Base-by-base conservation (phyloP, 1,140 invertebrate species). In the Myzus persicae region DNA sequence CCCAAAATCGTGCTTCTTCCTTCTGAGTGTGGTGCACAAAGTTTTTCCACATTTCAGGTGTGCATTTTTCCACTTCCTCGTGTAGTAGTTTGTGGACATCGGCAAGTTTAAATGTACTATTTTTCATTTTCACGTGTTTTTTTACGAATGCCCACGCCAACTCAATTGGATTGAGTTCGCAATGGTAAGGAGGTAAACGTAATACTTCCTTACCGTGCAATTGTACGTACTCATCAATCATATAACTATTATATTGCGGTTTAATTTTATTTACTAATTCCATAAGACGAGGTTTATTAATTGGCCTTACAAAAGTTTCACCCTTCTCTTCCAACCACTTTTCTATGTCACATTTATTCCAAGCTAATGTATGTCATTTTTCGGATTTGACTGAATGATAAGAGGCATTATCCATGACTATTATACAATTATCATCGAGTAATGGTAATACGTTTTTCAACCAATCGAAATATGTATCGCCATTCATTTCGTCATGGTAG, bases 111-210 rank as follows among this genome's bases (percentile, higher is more conserved):
- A 48, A 93, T 8, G 44, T 85, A 26, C 3, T 94, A 91, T 95
- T 94, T 76, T 93, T 94, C 90, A 87, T 91, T 22, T 94, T 94
- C 3, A 95, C 94, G 90, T 94, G 94, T 26, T 94, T 92, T 94
- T 95, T 95, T 7, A 95, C 92, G 5, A 94, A 82, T 26, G 94
- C 94, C 95, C 95, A 95, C 31, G 95, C 93, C 11, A 94, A 48
- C 93, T 95, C 95, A 14, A 95, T 95, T 0, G 95, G 94, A 93
- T 95, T 95, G 0, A 95, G 90, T 84, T 95, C 94, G 81, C 94
- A 94, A 93, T 95, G 95, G 94, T 95, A 95, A 31, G 95, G 95
- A 38, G 95, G 95, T 42, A 95, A 91, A 67, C 94, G 91, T 36
- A 95, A 59, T 31, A 95, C 94, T 59, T 46, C 76, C 54, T 94